These are phyloP conservation scores for Onychomys torridus DNA, from an alignment of 2,797 vertebrate genomes.

Conservation along the genomic window DNA sequence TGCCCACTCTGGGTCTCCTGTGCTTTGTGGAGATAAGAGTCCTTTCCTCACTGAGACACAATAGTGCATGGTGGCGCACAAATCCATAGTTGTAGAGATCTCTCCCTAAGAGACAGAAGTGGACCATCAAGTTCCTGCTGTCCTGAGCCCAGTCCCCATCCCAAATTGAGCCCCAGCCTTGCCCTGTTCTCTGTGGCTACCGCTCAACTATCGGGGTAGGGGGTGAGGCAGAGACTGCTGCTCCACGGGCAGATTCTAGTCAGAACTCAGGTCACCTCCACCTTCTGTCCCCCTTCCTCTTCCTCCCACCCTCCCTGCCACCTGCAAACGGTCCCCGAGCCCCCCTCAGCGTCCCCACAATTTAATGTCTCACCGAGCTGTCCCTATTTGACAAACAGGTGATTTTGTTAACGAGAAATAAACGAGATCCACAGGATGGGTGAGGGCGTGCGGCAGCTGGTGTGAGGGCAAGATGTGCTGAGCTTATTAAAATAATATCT, in stretches of 20 bases:
- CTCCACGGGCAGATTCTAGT: neutral
- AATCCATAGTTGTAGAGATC: fast-evolving
- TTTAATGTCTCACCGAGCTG: slow-evolving; percentile 86
- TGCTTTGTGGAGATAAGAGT: fast-evolving
- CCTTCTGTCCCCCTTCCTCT: neutral
- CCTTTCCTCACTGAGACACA: neutral
- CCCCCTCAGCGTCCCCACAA: slow-evolving; percentile 74
- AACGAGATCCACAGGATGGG: slow-evolving; percentile 88
- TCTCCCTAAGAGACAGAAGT: neutral
- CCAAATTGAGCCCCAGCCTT: neutral
- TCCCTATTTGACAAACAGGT: slow-evolving; percentile 91
- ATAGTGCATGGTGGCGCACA: fast-evolving
- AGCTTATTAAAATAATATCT: slow-evolving; percentile 89
- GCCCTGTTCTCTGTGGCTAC: neutral
- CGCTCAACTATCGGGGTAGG: too few species aligned
- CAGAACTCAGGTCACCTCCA: neutral
- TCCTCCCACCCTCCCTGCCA: neutral
- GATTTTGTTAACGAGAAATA: slow-evolving; percentile 90
- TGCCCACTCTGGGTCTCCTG: neutral
- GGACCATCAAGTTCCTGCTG: neutral
- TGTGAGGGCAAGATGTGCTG: slow-evolving; percentile 85
- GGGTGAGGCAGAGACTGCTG: neutral
- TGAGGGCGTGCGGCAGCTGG: slow-evolving; percentile 88
- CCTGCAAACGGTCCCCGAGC: slow-evolving; percentile 47
- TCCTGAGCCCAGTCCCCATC: neutral